Base-by-base conservation (phyloP, 1,140 invertebrate species). In the Pteromalus puparum region DNA sequence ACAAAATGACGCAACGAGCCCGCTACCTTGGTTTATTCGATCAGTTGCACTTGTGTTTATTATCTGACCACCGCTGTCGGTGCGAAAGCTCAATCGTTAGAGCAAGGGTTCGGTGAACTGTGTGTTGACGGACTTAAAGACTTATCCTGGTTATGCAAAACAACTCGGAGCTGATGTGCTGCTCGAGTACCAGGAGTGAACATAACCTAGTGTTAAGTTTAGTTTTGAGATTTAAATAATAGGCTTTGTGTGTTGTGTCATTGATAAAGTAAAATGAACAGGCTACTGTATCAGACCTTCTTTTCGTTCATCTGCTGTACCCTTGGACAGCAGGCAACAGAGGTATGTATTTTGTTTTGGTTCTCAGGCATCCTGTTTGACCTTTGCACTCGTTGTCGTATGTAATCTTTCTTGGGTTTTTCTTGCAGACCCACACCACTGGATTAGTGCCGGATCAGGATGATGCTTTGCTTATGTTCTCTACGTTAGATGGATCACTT, bases 401-500 rank as follows among this genome's bases (percentile, higher is more conserved):
- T 38, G 7, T 70, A 70, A 42, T n/a, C 15, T n/a, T 61, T 73
- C 21, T 70, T 26, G 15, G 4, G 24, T 68, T 42, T 67, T 78
- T 74, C 81, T 86, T 82, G n/a, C 21, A 92, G 90, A 89, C 85
- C 68, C 88, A 84, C 12, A 91, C 93, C 90, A 96, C 95, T 30
- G 95, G 95, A 87, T 90, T 97, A 86, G 94, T 95, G 10, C 92
- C 95, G 48, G 95, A 96, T 87, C 90, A 92, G 70, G 96, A 96
- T 90, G 95, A 96, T 89, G 93, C 95, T 85, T 93, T 96, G 75
- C 91, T 99, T 80, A 94, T 99, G 85, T 96, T 99, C 89, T 97
- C 98, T 21, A 99, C 98, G 7, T 94, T 99, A 79, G 97, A 98
- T 92, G 98, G 98, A 77, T 96, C 96, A 78, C 95, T 99, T 87